These are phyloP conservation scores for Bugula neritina DNA, from an alignment of 2,888 invertebrate species.

Conservation along the genomic window DNA sequence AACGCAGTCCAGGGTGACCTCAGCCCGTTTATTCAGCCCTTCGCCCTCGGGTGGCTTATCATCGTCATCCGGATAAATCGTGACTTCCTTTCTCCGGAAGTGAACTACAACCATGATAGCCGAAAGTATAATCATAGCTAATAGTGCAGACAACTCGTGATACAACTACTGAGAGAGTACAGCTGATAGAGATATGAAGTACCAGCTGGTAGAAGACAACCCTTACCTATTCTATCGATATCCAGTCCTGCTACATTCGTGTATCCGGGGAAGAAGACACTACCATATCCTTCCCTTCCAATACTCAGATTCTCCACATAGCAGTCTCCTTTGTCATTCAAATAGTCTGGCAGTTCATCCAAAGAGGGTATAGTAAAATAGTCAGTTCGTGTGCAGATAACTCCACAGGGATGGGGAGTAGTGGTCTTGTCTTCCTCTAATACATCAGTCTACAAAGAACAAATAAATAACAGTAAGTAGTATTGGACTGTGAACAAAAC, in stretches of 20 bases:
- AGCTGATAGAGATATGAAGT: constrained; percentile 18
- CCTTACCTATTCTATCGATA: constrained; percentile 73
- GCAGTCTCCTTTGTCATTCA: constrained; percentile 69
- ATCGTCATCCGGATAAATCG: constrained; percentile 84
- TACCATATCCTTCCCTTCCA: constrained; percentile 83
- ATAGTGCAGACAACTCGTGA: too few relatives aligned
- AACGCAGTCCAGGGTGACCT: constrained; percentile 80
- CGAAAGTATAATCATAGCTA: neutral
- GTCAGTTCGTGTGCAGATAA: constrained; percentile 70
- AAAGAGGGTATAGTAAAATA: constrained; percentile 86
- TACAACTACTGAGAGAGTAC: neutral
- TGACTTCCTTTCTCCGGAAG: constrained; percentile 88
- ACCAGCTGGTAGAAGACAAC: constrained; percentile 11
- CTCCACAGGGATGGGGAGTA: constrained; percentile 63
- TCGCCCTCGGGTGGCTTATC: constrained; percentile 80
- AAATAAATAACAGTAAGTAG: too few relatives aligned
- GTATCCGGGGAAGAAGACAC: constrained; percentile 74
- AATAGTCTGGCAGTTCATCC: constrained; percentile 66
- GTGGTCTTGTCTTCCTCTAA: neutral
- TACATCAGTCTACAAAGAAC: too few relatives aligned
- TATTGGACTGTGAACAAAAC: too few relatives aligned
- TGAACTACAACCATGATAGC: constrained; percentile 62
- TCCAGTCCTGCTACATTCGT: constrained; percentile 79
- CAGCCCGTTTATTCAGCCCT: constrained; percentile 80
- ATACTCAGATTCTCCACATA: constrained; percentile 79